Base-by-base conservation (phyloP, 2,888 invertebrate genomes). In the Sminthurides aquaticus region DNA sequence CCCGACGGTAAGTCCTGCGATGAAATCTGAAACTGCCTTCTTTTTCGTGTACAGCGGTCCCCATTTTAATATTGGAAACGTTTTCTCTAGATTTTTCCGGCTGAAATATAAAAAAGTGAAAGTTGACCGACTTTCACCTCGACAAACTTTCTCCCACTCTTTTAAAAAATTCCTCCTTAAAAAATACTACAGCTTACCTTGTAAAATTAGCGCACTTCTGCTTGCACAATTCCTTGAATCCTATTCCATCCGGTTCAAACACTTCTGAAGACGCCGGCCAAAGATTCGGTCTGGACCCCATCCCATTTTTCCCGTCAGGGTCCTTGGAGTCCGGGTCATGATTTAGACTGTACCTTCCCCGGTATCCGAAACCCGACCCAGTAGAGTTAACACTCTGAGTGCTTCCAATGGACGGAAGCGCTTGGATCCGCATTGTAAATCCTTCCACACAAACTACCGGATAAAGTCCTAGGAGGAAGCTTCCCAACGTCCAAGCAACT, bases 1-100 rank as follows among this genome's bases (percentile, higher is more conserved):
- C 1, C 71, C 73, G 8, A 73, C 71, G 0, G 73, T 73, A 1
- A 69, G 29, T 0, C 70, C 73, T 1, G 73, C 71, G 24, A 73
- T 70, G 20, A 73, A 60, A 57, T 73, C 73, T 5, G 69, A 61
- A 2, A 71, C 56, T 1, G 52, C 61, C 49, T 69, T 52, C 1
- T 49, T 34, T 5, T 56, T 57, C 2, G 65, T 70, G 62, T 73
- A 73, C 43, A 58, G 43, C 18, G 69, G 71, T 11, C 69, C 62
- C 73, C 73, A 73, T 25, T 66, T 65, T 0, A 71, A n/a, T 26
- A 73, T 67, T 1, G 73, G 73, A 15, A 73, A 65, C 34, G 65
- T 67, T 60, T 68, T 67, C 3, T 48, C 28, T 3, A 70, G 22
- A 15, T 69, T 66, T 57, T 73, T 69, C 24, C 43, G 49, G 43